These are phyloP conservation scores for Triplophysa bombifrons DNA, from an alignment of 2,797 vertebrate species.

Conservation along the genomic window DNA sequence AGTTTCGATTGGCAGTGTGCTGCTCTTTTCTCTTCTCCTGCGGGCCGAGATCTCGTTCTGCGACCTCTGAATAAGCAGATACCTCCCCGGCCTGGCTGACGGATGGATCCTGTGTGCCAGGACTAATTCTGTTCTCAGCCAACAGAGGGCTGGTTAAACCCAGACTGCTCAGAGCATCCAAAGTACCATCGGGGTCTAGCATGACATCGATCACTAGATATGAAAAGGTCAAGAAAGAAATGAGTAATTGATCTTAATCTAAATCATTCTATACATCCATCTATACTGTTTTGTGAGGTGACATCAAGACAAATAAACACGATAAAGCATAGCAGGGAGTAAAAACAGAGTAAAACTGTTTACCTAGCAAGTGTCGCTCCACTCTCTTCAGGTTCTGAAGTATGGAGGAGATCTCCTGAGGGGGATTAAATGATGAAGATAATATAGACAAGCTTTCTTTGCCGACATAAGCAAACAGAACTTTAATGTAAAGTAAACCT, in stretches of 20 bases:
- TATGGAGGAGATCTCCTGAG: slow-evolving; percentile 91
- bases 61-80: slow-evolving; percentile 65
- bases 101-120: slow-evolving; percentile 66
- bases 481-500: background rate
- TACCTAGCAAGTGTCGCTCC: slow-evolving; percentile 93
- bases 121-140: slow-evolving; percentile 77
- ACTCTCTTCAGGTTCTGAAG: slow-evolving; percentile 93
- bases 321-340: background rate
- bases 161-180: slow-evolving; percentile 88
- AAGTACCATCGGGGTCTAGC: slow-evolving; percentile 94
- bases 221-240: slow-evolving; percentile 22
- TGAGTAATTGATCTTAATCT: background rate
- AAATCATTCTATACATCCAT: background rate
- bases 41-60: slow-evolving; percentile 74
- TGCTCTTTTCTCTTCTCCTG: slow-evolving; percentile 42
- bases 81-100: slow-evolving; percentile 50
- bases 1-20: slow-evolving; percentile 54
- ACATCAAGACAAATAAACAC: background rate
- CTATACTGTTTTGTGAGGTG: too few species aligned
- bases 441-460: background rate
- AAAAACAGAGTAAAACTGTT: slow-evolving; percentile 17
- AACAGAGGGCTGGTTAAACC: slow-evolving; percentile 79
- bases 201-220: slow-evolving; percentile 90
- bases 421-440: slow-evolving; percentile 43
- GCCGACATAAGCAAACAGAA: background rate